Base-by-base conservation (phyloP, 64 coral and sea anemone genomes). In the Pachyseris speciosa region DNA sequence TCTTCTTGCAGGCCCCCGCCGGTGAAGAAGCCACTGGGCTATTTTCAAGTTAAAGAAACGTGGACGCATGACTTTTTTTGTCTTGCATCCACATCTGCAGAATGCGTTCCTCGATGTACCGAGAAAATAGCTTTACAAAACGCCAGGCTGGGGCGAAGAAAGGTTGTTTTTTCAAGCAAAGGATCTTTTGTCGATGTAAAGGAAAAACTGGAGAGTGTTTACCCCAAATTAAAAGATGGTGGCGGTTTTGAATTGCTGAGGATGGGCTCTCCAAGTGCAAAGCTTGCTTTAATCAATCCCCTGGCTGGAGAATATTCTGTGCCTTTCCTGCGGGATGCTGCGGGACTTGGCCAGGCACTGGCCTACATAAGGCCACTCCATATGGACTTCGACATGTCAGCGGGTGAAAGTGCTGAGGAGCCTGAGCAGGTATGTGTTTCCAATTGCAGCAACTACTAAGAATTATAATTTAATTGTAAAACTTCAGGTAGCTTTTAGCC, bases 311-410 rank as follows among this genome's bases (percentile, higher is more conserved):
- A 70, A 42, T 88, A 88, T 69, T 40, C 73, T 39, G 31, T 84
- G n/a, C 64, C 84, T 3, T 86, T 83, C 43, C 65, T 94, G 27
- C 61, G 50, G 83, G 84, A 94, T 16, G 20, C 10, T 0, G 30
- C 86, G 11, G 28, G 73, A 65, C 58, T 93, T 57, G 44, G 64
- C 29, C 72, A 88, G 55, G 84, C 92, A 59, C 57, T 48, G 49
- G 43, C 64, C 29, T 94, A 94, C 63, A 45, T 88, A 9, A 69
- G 75, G 41, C 85, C 92, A 16, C 30, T 94, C 31, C 92, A 94
- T 36, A 60, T 37, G 41, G 64, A 94, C 64, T 39, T 94, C n/a
- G 92, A 88, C 41, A 64, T 52, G 44, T 75, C 72, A 55, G 64
- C 64, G 19, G 67, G 9, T 38, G 8, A 38, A 69, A 69, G 64